Base-by-base conservation (phyloP, 2,113 vertebrate genomes). In the Eleginops maclovinus region DNA sequence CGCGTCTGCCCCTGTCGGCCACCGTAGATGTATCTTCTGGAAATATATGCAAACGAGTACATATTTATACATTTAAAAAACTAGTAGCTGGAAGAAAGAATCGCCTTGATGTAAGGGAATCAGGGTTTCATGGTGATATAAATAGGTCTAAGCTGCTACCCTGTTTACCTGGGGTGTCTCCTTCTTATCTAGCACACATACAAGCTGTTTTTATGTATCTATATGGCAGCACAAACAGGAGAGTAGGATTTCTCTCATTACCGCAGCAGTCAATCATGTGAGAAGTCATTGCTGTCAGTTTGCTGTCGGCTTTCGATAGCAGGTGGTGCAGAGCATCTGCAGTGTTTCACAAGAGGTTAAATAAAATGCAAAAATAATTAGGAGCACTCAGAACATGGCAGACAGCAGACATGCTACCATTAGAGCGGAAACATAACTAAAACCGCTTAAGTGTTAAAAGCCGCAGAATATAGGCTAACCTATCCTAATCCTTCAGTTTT, bases 401-500 rank as follows among this genome's bases (percentile, higher is more conserved):
- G 24, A 75, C 41, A 58, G 26, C 28, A 60, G 46, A 43, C 72
- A 63, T 76, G 69, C 73, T 79, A 40, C 17, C 70, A 79, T 82
- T 79, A 71, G 24, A 53, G 59, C 11, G 24, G 24, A 77, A 84
- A 64, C 76, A 84, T 55, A 73, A 26, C 77, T 72, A 79, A 90
- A 88, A 84, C 70, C 21, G 53, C 79, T 89, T 89, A 88, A 83
- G 59, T 79, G 81, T 86, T 84, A 82, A 81, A 89, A 87, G 73
- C 80, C 72, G 47, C 46, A n/a, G 77, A 83, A 88, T 79, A 77
- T 82, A 70, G 82, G 77, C 77, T 84, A 87, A 86, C 87, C 85
- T 90, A 60, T 41, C 69, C 79, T 89, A 87, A 93, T 92, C 87
- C 88, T 14, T 24, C 66, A 53, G 66, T 85, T 93, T 89, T 83